Conservation (phyloP, 2,888 invertebrate species). For the Apeira syringaria region DNA sequence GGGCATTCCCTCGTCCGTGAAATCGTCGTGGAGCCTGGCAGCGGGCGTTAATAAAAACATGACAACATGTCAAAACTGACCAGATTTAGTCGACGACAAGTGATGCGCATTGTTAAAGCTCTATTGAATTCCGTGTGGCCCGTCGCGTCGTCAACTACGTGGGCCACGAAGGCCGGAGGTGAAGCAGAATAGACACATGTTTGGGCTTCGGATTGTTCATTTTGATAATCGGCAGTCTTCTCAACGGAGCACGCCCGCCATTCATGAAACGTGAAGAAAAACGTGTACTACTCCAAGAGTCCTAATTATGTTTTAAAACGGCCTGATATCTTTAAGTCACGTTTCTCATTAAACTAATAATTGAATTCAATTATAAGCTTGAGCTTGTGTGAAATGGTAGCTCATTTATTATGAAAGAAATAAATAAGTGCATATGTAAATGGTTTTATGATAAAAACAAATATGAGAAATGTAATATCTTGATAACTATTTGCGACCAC, state of each 20-base stretch:
- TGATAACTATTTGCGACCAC: no score
- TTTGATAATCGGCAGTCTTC: slow-evolving; percentile 61
- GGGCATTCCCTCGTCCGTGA: slow-evolving; percentile 68
- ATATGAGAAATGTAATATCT: no score
- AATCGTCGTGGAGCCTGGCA: slow-evolving; percentile 66
- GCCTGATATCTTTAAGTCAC: slow-evolving; percentile 34
- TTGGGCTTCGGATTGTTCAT: slow-evolving; percentile 69
- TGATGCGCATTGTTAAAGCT: slow-evolving; percentile 66
- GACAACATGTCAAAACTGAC: slow-evolving; percentile 82
- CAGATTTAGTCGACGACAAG: slow-evolving; percentile 78
- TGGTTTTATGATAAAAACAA: no score
- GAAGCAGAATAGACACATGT: slow-evolving; percentile 58
- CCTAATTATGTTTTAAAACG: slow-evolving; percentile 26
- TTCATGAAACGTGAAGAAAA: slow-evolving; percentile 46
- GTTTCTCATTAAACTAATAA: slow-evolving; percentile 32
- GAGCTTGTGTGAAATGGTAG: no score
- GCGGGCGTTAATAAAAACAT: slow-evolving; percentile 80
- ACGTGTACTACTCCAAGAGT: slow-evolving; percentile 25
- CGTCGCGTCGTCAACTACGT: slow-evolving; percentile 60
- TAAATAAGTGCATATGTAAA: no score
- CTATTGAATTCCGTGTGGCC: slow-evolving; percentile 79
- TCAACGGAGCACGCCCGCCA: slow-evolving; percentile 68
- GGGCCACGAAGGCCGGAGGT: slow-evolving; percentile 35
- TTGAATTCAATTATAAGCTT: not conserved
- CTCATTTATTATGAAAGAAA: no score